Evolutionary conservation across 2,888 invertebrate species (phyloP).

Genomic region (Malachius bipustulatus): DNA sequence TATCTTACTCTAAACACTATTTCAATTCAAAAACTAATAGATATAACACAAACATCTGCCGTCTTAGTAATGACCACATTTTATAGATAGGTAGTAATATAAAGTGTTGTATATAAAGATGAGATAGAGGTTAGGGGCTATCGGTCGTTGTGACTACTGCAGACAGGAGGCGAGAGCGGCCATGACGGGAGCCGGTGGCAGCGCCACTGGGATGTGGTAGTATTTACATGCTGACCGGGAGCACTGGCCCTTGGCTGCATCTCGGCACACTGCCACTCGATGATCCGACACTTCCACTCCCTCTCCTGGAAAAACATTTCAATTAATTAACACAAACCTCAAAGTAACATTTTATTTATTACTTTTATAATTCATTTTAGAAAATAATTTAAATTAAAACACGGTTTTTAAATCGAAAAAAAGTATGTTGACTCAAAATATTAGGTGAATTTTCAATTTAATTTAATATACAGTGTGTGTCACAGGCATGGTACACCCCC

Average conservation of each 20-base stretch:
- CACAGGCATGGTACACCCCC: no score
- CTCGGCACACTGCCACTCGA: slow-evolving; percentile 91
- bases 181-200: slow-evolving; percentile 73
- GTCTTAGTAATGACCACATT: slow-evolving; percentile 36
- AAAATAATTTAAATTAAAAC: no score
- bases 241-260: slow-evolving; percentile 89
- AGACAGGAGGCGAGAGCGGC: slow-evolving; percentile 45
- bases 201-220: slow-evolving; percentile 89
- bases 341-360: no score
- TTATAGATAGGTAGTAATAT: slow-evolving; percentile 26
- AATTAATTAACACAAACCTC: no score
- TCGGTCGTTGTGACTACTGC: slow-evolving; percentile 36
- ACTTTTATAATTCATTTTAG: no score
- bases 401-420: no score
- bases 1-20: slow-evolving; percentile 24
- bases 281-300: slow-evolving; percentile 91
- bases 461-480: no score
- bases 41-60: slow-evolving; percentile 30
- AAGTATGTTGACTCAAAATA: no score
- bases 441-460: no score
- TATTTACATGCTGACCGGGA: slow-evolving; percentile 91
- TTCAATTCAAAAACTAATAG: slow-evolving; percentile 25
- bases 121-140: slow-evolving; percentile 28
- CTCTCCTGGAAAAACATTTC: slow-evolving; percentile 73
- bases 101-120: slow-evolving; percentile 37